Conservation (phyloP, 2,888 invertebrate genomes). For the Oscheius sp. region DNA sequence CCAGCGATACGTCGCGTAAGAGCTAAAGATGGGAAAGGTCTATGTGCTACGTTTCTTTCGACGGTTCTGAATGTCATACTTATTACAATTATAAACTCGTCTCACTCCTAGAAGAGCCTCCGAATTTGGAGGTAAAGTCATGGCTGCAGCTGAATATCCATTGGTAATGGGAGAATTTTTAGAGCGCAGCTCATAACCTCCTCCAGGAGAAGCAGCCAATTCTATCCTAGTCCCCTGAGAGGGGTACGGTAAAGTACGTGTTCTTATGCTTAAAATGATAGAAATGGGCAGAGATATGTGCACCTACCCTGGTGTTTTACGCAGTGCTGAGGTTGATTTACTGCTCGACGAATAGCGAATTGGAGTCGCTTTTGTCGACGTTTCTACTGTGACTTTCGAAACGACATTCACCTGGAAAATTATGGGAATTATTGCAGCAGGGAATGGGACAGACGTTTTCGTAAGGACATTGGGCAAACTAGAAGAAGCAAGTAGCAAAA, state of each 20-base stretch:
- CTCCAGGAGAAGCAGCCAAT: conserved; percentile 45
- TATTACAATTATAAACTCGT: background rate
- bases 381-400: conserved; percentile 37
- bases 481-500: background rate
- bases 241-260: conserved; percentile 57
- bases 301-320: conserved; percentile 19
- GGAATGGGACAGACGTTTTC: too few relatives aligned
- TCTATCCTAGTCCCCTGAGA: conserved; percentile 55
- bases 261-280: conserved; percentile 19
- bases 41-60: conserved; percentile 32
- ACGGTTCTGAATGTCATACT: conserved; percentile 6
- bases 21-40: background rate
- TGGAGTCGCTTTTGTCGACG: conserved; percentile 20
- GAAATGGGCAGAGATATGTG: background rate
- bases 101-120: conserved; percentile 48
- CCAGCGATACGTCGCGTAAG: conserved; percentile 18
- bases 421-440: too few relatives aligned
- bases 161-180: conserved; percentile 28
- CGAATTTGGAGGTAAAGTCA: conserved; percentile 45
- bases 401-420: conserved; percentile 11
- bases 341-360: conserved; percentile 2
- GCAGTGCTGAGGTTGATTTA: conserved; percentile 35
- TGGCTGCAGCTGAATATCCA: conserved; percentile 40
- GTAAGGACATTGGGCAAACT: too few relatives aligned
- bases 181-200: conserved; percentile 50